Evolutionary conservation across 2,113 vertebrate species (phyloP), one percentile per base, ranked within the genome.

Genomic region (Ailuropoda melanoleuca): DNA sequence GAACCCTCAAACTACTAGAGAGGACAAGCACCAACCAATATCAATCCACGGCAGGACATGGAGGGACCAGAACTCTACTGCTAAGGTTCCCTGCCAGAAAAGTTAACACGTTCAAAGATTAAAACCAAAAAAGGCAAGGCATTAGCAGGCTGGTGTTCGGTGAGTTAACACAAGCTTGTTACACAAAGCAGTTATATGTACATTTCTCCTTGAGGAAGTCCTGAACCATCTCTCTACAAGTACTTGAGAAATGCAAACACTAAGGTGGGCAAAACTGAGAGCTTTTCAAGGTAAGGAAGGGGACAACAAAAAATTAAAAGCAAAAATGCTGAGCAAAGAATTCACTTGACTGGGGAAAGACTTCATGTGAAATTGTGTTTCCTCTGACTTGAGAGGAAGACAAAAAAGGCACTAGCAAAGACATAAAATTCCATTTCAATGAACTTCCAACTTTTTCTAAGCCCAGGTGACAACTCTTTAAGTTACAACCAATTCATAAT

Each of bases 391-490:
- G 78, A 74, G 17, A 66, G 31, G 86, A 74, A 66, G 39, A 75
- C 31, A 43, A 50, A 39, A 50, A 77, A 55, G 14, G 23, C 21
- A 64, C 48, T 70, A 77, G 19, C 26, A 96, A 96, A 92, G 34
- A 77, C 13, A 68, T 72, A 34, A 82, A 96, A 74, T 60, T 85
- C 18, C 2, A 95, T 92, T 96, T 94, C 58, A 85, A 53, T 43
- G 72, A 88, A 29, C 55, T 21, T 96, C 48, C 78, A 66, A 90
- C 37, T 70, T 81, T 88, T 97, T 53, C 43, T 78, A 95, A 66
- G 39, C 24, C 55, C 9, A 84, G 34, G 66, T 84, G 48, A 88
- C 80, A 89, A 58, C 15, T 34, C 91, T 56, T 37, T 77, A 97
- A 75, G 19, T 90, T 66, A 86, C 37, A 96, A 58, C 18, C 66